phyloP scores from a whole-genome alignment of 2,888 invertebrate species.

The Tridacna gigas region DNA sequence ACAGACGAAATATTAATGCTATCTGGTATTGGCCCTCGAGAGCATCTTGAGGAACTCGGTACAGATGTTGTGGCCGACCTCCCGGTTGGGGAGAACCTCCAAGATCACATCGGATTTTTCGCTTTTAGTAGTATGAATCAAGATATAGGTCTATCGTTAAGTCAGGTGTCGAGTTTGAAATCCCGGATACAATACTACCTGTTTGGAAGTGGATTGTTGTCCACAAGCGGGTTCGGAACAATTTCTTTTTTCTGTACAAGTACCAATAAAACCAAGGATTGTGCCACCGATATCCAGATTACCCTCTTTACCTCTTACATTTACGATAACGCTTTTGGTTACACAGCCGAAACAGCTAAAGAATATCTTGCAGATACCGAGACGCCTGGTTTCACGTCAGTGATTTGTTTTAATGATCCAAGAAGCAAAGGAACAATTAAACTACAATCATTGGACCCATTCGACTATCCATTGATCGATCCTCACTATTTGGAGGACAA shows the following conservation, averaged over 20 bases:
- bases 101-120: slow-evolving; percentile 31
- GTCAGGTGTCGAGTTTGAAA: slow-evolving; percentile 28
- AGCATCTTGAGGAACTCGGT: slow-evolving; percentile 79
- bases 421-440: slow-evolving; percentile 92
- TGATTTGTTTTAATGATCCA: slow-evolving; percentile 85
- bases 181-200: slow-evolving; percentile 38
- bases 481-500: slow-evolving; percentile 92
- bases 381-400: slow-evolving; percentile 76
- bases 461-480: slow-evolving; percentile 92
- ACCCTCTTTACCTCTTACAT: slow-evolving; percentile 34
- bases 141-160: slow-evolving; percentile 30
- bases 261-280: slow-evolving; percentile 17
- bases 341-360: slow-evolving; percentile 40
- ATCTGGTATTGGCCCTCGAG: slow-evolving; percentile 11
- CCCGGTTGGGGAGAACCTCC: slow-evolving; percentile 69
- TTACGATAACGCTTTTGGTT: slow-evolving; percentile 21
- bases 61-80: slow-evolving; percentile 78
- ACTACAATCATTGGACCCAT: slow-evolving; percentile 90
- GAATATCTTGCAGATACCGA: slow-evolving; percentile 29
- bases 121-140: slow-evolving; percentile 22
- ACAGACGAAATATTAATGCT: slow-evolving; percentile 35
- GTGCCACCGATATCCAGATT: slow-evolving; percentile 51
- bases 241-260: slow-evolving; percentile 38
- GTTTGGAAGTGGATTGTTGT: slow-evolving; percentile 43
- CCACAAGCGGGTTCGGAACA: slow-evolving; percentile 36